A percentile compares a stretch with the other conserved stretches of the same genome.
phyloP scores from a whole-genome alignment of 1,140 invertebrate species.

The Drosophila nikananu region DNA sequence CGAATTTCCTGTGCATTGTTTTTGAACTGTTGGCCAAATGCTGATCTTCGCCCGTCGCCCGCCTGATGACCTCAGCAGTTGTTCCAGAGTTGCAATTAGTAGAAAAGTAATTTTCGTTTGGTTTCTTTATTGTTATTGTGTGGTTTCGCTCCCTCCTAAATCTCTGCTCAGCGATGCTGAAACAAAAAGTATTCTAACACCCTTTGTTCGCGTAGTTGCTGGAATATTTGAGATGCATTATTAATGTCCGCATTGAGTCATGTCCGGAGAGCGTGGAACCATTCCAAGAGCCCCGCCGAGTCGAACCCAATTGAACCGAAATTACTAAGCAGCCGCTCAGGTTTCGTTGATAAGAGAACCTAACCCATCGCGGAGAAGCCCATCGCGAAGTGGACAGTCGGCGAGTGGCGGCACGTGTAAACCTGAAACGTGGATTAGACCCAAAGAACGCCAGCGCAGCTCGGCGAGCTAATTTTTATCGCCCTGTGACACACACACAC shows the following conservation, averaged over 20 bases:
- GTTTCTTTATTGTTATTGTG: constrained; percentile 43
- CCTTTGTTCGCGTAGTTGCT: constrained; percentile 32
- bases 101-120: constrained; percentile 55
- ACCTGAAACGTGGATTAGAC: constrained; percentile 52
- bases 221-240: constrained; percentile 48
- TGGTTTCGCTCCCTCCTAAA: constrained; percentile 22
- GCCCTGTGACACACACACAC: constrained; percentile 29
- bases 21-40: constrained; percentile 39
- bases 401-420: constrained; percentile 50
- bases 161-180: constrained; percentile 58
- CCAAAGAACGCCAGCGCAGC: constrained; percentile 12
- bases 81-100: constrained; percentile 60
- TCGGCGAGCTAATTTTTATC: constrained; percentile 45
- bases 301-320: constrained; percentile 44
- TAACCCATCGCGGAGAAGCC: constrained; percentile 1
- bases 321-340: constrained; percentile 30
- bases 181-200: constrained; percentile 59
- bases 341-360: constrained; percentile 46
- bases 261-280: constrained; percentile 58
- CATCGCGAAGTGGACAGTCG: constrained; percentile 32
- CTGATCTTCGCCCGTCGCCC: constrained; percentile 7
- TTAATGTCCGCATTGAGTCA: constrained; percentile 61
- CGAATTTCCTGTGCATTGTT: constrained; percentile 70
- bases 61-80: constrained; percentile 51
- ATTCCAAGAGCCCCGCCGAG: constrained; percentile 20